Evolutionary conservation across 1,140 invertebrate genomes (phyloP).

Genomic region (Xylocopa sonorina): DNA sequence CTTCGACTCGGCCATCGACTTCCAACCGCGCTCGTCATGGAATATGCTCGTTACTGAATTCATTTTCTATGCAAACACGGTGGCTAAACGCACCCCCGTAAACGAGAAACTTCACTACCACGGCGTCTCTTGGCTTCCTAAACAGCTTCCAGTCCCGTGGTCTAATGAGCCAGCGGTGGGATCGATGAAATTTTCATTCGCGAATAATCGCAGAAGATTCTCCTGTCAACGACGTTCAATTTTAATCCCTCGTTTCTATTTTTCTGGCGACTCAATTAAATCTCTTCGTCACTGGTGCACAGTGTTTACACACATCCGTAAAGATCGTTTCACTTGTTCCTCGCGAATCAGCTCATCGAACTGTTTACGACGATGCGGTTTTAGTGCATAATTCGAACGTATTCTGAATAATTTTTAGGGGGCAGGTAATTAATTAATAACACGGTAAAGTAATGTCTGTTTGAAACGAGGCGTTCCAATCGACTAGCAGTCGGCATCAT

Average conservation of each 20-base stretch:
- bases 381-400: no score
- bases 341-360: no score
- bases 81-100: constrained; percentile 45
- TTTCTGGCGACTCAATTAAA: no score
- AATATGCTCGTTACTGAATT: constrained; percentile 59
- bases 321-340: no score
- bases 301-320: no score
- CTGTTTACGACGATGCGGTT: no score
- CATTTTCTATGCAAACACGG: constrained; percentile 23
- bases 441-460: not conserved
- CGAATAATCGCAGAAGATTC: not conserved
- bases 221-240: no score
- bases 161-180: not conserved
- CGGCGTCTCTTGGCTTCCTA: not conserved
- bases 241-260: no score
- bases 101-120: constrained; percentile 44
- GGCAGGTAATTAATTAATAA: not conserved
- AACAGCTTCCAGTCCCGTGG: not conserved
- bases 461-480: not conserved
- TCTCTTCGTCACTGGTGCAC: no score
- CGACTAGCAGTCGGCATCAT: constrained; percentile 17
- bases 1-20: not conserved
- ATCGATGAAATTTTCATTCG: not conserved
- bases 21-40: not conserved
- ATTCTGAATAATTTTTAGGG: no score